A percentile compares a stretch with the other conserved stretches of the same genome.
These are phyloP conservation scores for Rhipidura dahli DNA, from an alignment of 2,113 vertebrate species.

Conservation along the genomic window DNA sequence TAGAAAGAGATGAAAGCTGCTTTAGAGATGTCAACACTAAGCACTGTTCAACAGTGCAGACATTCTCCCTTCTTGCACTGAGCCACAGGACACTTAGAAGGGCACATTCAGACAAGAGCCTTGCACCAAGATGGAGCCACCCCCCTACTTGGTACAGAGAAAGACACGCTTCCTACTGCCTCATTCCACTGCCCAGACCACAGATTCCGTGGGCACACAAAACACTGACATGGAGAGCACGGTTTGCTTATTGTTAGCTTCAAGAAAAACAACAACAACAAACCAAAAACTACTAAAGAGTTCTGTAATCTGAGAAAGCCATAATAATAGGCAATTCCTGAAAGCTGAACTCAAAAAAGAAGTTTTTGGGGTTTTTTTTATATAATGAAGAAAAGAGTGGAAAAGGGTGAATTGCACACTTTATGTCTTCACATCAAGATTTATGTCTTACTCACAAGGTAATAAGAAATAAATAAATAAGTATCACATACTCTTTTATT, in stretches of 20 bases:
- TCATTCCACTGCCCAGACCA: neutral
- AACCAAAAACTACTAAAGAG: neutral
- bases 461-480: neutral
- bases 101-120: neutral
- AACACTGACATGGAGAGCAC: neutral
- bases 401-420: neutral
- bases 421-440: neutral
- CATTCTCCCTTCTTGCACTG: neutral
- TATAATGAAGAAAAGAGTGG: neutral
- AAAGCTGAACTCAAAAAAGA: neutral
- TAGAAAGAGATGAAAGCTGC: neutral
- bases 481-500: neutral
- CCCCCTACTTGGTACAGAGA: neutral
- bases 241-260: neutral
- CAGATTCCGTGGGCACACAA: neutral
- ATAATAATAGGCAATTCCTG: neutral
- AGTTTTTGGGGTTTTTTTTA: neutral
- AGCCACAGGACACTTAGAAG: neutral
- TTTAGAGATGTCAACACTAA: neutral
- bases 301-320: neutral
- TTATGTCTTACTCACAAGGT: neutral
- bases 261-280: neutral
- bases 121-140: neutral
- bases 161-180: neutral
- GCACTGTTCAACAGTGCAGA: neutral